Conservation (phyloP, 2,888 invertebrate genomes). For the Drosophila paranaensis region DNA sequence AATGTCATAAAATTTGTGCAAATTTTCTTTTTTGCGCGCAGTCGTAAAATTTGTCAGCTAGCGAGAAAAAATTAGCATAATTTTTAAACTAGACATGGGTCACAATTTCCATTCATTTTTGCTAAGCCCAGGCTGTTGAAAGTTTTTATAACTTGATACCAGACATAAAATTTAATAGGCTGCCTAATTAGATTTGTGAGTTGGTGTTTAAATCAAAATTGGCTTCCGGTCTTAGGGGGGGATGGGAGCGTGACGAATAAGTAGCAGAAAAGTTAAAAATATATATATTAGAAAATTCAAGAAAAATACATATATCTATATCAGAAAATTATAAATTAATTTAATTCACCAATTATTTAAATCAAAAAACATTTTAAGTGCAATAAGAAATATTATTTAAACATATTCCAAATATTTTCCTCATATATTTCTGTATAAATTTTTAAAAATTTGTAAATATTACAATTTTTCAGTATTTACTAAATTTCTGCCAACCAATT, state of each 20-base stretch:
- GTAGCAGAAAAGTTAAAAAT: background rate
- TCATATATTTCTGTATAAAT: too few relatives aligned
- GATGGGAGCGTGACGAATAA: slow-evolving; percentile 3
- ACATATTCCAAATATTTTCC: too few relatives aligned
- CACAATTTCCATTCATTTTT: slow-evolving; percentile 17
- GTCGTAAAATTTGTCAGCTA: slow-evolving; percentile 51
- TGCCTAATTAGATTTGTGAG: slow-evolving; percentile 40
- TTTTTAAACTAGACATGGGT: slow-evolving; percentile 41
- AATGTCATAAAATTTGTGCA: slow-evolving; percentile 66
- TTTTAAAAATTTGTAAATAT: too few relatives aligned
- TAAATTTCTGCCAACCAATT: background rate
- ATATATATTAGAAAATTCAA: too few relatives aligned
- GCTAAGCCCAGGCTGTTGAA: slow-evolving; percentile 26
- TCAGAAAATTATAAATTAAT: too few relatives aligned
- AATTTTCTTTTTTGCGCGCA: slow-evolving; percentile 21
- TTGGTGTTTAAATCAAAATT: background rate
- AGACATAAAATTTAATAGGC: slow-evolving; percentile 48
- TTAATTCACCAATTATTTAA: too few relatives aligned
- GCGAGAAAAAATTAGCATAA: slow-evolving; percentile 52
- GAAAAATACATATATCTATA: too few relatives aligned
- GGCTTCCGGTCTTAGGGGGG: background rate
- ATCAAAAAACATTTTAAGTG: too few relatives aligned
- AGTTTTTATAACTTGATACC: slow-evolving; percentile 50
- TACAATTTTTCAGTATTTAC: too few relatives aligned
- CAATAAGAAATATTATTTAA: too few relatives aligned